phyloP scores from a whole-genome alignment of 2,888 invertebrate species.

The Clostera curtula region DNA sequence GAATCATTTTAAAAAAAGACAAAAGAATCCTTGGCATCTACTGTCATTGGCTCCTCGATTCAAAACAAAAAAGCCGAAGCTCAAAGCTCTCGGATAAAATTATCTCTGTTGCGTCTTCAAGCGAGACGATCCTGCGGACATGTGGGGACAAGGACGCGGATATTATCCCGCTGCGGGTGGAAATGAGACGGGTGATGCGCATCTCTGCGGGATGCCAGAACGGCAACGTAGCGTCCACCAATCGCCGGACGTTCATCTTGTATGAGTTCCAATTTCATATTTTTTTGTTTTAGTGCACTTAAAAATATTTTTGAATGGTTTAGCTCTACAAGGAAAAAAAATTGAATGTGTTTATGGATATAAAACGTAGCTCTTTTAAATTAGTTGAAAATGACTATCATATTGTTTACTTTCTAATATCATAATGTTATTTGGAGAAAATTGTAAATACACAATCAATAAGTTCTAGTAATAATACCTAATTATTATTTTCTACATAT shows the following conservation, averaged over 20 bases:
- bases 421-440: too few relatives aligned
- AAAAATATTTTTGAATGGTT: conserved; percentile 25
- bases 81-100: conserved; percentile 64
- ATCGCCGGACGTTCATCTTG: conserved; percentile 56
- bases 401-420: too few relatives aligned
- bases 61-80: conserved; percentile 58
- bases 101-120: conserved; percentile 71
- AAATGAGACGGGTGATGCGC: conserved; percentile 37
- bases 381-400: too few relatives aligned
- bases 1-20: conserved; percentile 17
- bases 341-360: too few relatives aligned
- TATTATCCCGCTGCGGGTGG: conserved; percentile 15
- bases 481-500: too few relatives aligned
- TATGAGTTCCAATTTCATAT: conserved; percentile 48
- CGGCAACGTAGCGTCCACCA: conserved; percentile 71
- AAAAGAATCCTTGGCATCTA: conserved; percentile 16
- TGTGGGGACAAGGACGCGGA: conserved; percentile 36
- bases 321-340: too few relatives aligned
- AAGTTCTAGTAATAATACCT: too few relatives aligned
- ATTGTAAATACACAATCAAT: too few relatives aligned
- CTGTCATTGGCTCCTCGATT: conserved; percentile 44
- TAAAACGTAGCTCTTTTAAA: too few relatives aligned
- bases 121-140: conserved; percentile 69
- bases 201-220: conserved; percentile 58
- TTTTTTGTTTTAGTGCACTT: conserved; percentile 32